A percentile compares a stretch with the other conserved stretches of the same genome.
Evolutionary conservation across 2,113 vertebrate genomes (phyloP).

Genomic region (Trinectes maculatus): DNA sequence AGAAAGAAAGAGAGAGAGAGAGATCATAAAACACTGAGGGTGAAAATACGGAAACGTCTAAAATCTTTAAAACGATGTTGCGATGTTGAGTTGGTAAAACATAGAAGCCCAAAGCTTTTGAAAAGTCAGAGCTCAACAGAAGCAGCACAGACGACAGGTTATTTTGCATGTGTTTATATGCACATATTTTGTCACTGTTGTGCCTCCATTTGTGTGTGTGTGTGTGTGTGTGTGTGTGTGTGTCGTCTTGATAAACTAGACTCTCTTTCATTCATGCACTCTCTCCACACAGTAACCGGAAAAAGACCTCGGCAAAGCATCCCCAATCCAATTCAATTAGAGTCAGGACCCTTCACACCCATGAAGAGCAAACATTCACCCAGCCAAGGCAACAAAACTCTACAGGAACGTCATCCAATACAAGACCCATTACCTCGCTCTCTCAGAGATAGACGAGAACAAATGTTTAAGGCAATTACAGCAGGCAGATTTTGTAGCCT

Average conservation of each 20-base stretch:
- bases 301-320: conserved; percentile 44
- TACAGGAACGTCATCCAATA: conserved; percentile 50
- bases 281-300: conserved; percentile 40
- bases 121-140: conserved; percentile 24
- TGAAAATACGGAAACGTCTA: conserved; percentile 46
- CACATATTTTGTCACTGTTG: not conserved
- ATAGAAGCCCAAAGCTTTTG: conserved; percentile 32
- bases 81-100: conserved; percentile 41
- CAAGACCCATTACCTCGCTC: conserved; percentile 49
- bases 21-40: conserved; percentile 19
- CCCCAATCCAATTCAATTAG: conserved; percentile 53
- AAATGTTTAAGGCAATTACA: conserved; percentile 60
- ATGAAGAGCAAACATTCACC: conserved; percentile 46
- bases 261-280: conserved; percentile 31
- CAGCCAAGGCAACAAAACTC: conserved; percentile 43
- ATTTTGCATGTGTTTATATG: conserved; percentile 6
- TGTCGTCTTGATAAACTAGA: conserved; percentile 30
- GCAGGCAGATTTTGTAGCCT: conserved; percentile 44
- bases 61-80: conserved; percentile 41
- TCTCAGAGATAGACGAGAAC: conserved; percentile 37
- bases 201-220: not conserved
- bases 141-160: conserved; percentile 37
- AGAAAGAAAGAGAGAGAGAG: conserved; percentile 10
- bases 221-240: conserved; percentile 14
- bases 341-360: conserved; percentile 47